Evolutionary conservation across 2,797 vertebrate genomes (phyloP).

Genomic region (Argentina silus): DNA sequence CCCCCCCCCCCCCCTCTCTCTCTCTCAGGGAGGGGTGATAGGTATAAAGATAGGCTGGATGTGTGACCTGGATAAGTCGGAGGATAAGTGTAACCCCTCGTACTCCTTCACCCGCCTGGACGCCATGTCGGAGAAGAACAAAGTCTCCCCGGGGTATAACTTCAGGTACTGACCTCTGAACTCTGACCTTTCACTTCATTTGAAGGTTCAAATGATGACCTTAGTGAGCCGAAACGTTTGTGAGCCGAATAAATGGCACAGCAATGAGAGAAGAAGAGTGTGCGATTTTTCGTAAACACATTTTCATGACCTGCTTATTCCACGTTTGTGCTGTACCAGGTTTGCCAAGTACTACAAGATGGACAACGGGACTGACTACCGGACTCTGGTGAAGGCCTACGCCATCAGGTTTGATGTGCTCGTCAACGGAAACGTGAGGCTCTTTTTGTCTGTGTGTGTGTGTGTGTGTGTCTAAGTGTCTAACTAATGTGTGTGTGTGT

Average conservation of each 20-base stretch:
- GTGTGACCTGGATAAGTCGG: slow-evolving; percentile 85
- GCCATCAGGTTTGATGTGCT: slow-evolving; percentile 93
- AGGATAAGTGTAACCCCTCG: slow-evolving; percentile 81
- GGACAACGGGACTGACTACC: slow-evolving; percentile 82
- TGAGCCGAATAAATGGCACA: no score
- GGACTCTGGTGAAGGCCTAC: slow-evolving; percentile 88
- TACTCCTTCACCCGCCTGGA: slow-evolving; percentile 91
- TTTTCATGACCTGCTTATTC: no score
- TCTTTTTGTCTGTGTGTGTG: slow-evolving; percentile 10
- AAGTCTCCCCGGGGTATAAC: slow-evolving; percentile 86
- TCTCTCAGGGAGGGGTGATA: slow-evolving; percentile 87
- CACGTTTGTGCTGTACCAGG: slow-evolving; percentile 64
- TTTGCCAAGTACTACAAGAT: slow-evolving; percentile 88
- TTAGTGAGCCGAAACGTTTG: no score
- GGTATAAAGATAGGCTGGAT: slow-evolving; percentile 93
- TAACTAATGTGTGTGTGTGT: slow-evolving; percentile 7
- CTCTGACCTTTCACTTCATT: background rate
- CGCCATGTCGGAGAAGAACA: slow-evolving; percentile 71
- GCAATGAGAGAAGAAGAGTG: no score
- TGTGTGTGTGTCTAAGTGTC: no score
- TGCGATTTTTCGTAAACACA: no score
- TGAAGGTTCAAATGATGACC: no score
- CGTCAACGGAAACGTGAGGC: slow-evolving; percentile 88
- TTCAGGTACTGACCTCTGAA: slow-evolving; percentile 84
- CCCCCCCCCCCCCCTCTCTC: slow-evolving; percentile 11